Conservation (phyloP, 1,140 invertebrate genomes). For the Nephila pilipes region DNA sequence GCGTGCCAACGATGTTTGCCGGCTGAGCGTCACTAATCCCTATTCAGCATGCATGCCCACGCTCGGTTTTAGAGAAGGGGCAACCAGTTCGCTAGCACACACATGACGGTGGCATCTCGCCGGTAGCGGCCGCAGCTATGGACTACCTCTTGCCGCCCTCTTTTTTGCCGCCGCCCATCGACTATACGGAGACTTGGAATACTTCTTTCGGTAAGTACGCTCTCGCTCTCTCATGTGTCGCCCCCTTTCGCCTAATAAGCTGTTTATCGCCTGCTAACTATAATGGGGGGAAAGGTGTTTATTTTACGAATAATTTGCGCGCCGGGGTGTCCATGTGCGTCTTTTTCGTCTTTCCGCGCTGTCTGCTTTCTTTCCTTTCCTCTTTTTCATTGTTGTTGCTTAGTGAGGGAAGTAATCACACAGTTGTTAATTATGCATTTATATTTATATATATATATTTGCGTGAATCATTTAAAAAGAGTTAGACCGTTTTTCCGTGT, state of each 20-base stretch:
- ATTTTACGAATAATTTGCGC: not conserved
- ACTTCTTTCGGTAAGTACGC: slow-evolving; percentile 61
- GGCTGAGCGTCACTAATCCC: slow-evolving; percentile 66
- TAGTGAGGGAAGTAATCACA: not conserved
- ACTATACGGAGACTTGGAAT: slow-evolving; percentile 60
- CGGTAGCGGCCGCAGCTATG: slow-evolving; percentile 45
- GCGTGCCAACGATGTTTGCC: slow-evolving; percentile 71
- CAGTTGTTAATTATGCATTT: not conserved
- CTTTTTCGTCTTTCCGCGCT: not conserved
- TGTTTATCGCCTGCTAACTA: not conserved
- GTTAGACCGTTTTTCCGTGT: too few species aligned
- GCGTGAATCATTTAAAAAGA: not conserved
- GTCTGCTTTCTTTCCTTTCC: not conserved
- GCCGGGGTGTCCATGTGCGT: not conserved
- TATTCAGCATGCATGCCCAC: slow-evolving; percentile 70
- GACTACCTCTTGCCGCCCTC: slow-evolving; percentile 47
- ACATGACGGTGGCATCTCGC: slow-evolving; percentile 31
- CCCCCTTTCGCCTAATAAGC: not conserved
- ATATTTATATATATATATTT: not conserved
- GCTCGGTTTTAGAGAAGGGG: slow-evolving; percentile 45
- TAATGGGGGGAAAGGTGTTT: not conserved
- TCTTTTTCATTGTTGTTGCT: not conserved
- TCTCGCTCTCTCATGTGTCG: not conserved
- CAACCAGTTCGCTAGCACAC: slow-evolving; percentile 3
- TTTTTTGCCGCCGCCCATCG: slow-evolving; percentile 33